Evolutionary conservation across 2,888 invertebrate genomes (phyloP), one percentile per base, ranked within the genome.

Genomic region (Apeira syringaria): DNA sequence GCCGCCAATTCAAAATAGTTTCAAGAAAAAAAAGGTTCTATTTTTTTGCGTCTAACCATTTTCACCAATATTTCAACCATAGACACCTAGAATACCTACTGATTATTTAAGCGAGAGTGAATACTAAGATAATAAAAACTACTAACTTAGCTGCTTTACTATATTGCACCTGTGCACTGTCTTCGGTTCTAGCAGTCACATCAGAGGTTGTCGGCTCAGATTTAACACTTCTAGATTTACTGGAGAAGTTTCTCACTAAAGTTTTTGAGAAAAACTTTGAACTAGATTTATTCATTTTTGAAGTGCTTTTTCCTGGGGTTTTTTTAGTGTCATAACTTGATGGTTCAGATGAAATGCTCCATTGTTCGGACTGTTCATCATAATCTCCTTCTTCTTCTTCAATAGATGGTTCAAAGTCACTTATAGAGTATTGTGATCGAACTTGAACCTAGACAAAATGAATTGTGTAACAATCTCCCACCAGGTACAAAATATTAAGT

Each of bases 211-310:
- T 5, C 2, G 32, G 1, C 5, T 42, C 48, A 22, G 61, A 63
- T 25, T 39, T 61, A 2, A 50, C 10, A 6, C 44, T 54, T 37
- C 50, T 68, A 2, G 61, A 45, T 32, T 48, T 65, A 31, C 59
- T 56, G 1, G 63, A 47, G 5, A 28, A 32, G 0, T 62, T 48
- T 34, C 57, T 67, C 13, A 69, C 55, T 22, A 67, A 25, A 2
- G 64, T 56, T 50, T 64, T 80, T 1, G 69, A 65, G 1, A 69
- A 45, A 9, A 61, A 59, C 53, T 61, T 73, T 0, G 74, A 68
- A 25, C 72, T 59, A 0, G 77, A 68, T 45, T 68, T 80, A 0
- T 71, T 7, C 5, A 20, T 7, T 20, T 20, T 20, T 7, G 20
- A 5, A 2, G 7, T 20, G 20, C 20, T 20, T 7, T 20, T 20